Base-by-base conservation (phyloP, 2,888 invertebrate genomes). In the Machimus rusticus region DNA sequence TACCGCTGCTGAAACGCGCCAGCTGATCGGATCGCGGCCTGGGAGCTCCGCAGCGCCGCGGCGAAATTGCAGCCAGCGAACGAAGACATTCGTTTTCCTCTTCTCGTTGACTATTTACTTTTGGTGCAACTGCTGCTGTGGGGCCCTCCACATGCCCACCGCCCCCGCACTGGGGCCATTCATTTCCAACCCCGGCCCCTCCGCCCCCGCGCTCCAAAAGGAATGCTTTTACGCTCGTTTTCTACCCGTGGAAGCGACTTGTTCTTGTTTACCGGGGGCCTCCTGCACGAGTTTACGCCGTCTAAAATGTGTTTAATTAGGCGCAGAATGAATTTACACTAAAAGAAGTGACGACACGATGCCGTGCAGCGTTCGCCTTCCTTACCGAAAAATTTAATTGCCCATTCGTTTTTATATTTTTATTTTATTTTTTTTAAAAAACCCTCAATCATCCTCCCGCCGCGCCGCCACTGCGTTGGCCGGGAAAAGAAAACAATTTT, bases 281-380 rank as follows among this genome's bases (percentile, higher is more conserved):
- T 74, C 34, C 66, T 66, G 66, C 39, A 23, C 66, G 57, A 84
- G 39, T 57, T 84, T 74, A 37, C 81, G 46, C 81, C 81, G 28
- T 81, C 55, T n/a, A 37, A 46, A 66, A 84, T 66, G 66, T 84
- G 74, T 84, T 84, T 84, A 84, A 84, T 84, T 84, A 84, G 84
- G 84, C 84, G 19, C 74, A 43, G 14, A 84, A 66, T 66, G 66
- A 66, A 66, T 84, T 84, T 84, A 34, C 37, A 84, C 84, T 37
- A 74, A 66, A 66, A 84, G 51, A 66, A 23, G 66, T 66, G 66
- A 66, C 28, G 66, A 66, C 66, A 66, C 66, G 66, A 66, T 23
- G 66, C 66, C 66, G 66, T 66, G 12, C 66, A 66, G 66, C 19
- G 14, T 8, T 23, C 66, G 66, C 23, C 66, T 66, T 66, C 66